Base-by-base conservation (phyloP, 2,888 invertebrate species). In the Dasypogon diadema region DNA sequence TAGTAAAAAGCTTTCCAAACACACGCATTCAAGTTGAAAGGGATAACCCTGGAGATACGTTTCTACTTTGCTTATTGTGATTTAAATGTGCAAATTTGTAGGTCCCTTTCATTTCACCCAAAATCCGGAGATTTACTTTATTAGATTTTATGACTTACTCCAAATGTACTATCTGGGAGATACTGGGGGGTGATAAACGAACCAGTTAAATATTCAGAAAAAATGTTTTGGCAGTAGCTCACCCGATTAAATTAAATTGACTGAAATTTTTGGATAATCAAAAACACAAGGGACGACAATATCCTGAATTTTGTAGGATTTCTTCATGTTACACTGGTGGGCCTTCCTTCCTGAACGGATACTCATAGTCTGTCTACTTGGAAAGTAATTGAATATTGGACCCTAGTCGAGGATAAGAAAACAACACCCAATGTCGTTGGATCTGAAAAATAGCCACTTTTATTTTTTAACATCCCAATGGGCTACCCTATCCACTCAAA, bases 51-150 rank as follows among this genome's bases (percentile, higher is more conserved):
- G 21, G 51, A 51, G 14, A 51, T 51, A 51, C 51, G 51, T 51
- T 51, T 12, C 51, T 51, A 51, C 51, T 51, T 51, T 51, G 51
- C 51, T 51, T 51, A 51, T 51, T 51, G 51, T 51, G 51, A 51
- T 51, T 51, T 51, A 51, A 51, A 51, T 51, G 51, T 51, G 51
- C 51, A 51, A 51, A 51, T 51, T 51, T 51, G 51, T 51, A 18
- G 51, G 51, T 21, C 51, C 48, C 51, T 51, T 51, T 51, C 51
- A 16, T 51, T 21, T 21, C 6, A 8, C 21, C 2, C 4, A 51
- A 16, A 18, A 51, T 51, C 51, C 51, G 12, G 18, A 21, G 51
- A 21, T 51, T 51, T 51, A 51, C 21, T 51, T 51, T 51, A 51
- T 51, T 16, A 51, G 51, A 51, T 51, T 51, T 51, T 51, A 51